Base-by-base conservation (phyloP, 2,888 invertebrate genomes). In the Leptopilina myrica region DNA sequence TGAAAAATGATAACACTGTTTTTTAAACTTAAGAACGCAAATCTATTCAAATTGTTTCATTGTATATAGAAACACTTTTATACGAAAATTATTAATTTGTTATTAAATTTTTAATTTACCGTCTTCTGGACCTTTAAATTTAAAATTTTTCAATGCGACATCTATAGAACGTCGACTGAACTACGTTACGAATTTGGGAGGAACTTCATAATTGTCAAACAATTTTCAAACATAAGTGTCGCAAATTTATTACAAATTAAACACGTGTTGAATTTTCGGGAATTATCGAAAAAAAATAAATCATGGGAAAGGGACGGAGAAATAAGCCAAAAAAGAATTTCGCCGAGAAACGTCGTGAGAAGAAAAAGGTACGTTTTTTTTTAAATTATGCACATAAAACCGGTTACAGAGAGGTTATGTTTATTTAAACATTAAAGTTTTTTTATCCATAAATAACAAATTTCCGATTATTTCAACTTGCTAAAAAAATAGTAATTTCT, bases 301-400 rank as follows among this genome's bases (percentile, higher is more conserved):
- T 75, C 69, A 91, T 91, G 91, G 90, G 90, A 6, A 91, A 87
- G 83, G 88, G 89, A 78, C 87, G 90, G 46, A 88, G 85, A 64
- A 85, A 90, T 80, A 89, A 86, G 79, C 90, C 88, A 40, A 90
- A 90, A 77, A 91, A 90, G 78, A 91, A 91, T 79, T 91, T 91
- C 53, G 91, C 91, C 7, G 91, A 91, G 69, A 91, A 91, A 81
- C 87, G 91, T 20, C 88, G 91, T 9, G 91, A 91, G 62, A 91
- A 90, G 77, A 89, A 89, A 77, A 89, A 89, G 85, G 91, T 91
- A 85, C 46, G 53, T 77, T 40, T 53, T 49, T 40, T 64, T n/a
- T n/a, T n/a, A 4, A 15, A 20, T 65, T 79, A 53, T 69, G 49
- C 4, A 6, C 62, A n/a, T 1, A 53, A 53, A 33, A 80, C 79